These are phyloP conservation scores for Drosophila percnosoma DNA, from an alignment of 2,888 invertebrate species.

Conservation along the genomic window DNA sequence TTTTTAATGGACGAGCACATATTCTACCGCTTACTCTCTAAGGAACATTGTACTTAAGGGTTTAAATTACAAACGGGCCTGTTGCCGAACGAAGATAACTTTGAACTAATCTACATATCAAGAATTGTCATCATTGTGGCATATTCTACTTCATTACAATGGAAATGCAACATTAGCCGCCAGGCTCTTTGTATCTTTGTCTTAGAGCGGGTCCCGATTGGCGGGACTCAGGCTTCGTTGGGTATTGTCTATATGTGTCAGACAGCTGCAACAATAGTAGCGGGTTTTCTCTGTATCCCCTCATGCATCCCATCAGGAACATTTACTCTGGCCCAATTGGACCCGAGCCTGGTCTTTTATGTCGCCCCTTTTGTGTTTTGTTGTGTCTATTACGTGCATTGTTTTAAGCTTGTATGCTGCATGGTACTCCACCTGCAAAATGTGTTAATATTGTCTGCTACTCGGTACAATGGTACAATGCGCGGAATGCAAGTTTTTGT, in stretches of 20 bases:
- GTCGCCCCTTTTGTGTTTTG: conserved; percentile 48
- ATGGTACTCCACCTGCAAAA: conserved; percentile 15
- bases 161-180: conserved; percentile 46
- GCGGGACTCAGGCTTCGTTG: conserved; percentile 16
- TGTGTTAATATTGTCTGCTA: conserved; percentile 35
- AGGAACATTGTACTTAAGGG: background rate
- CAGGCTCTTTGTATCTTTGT: conserved; percentile 49
- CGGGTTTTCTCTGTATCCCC: conserved; percentile 9
- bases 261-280: conserved; percentile 59
- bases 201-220: conserved; percentile 32
- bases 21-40: background rate
- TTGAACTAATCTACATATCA: conserved; percentile 30
- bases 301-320: conserved; percentile 22
- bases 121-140: conserved; percentile 36
- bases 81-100: background rate
- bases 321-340: conserved; percentile 54
- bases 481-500: conserved; percentile 10
- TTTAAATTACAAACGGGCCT: background rate
- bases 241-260: conserved; percentile 51
- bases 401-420: conserved; percentile 15
- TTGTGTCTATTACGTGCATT: conserved; percentile 36
- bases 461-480: conserved; percentile 1
- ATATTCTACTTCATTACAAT: conserved; percentile 11
- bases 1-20: background rate
- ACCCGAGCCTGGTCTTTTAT: conserved; percentile 43